Conservation (phyloP, 2,888 invertebrate species). For the Nomada lathburiana region DNA sequence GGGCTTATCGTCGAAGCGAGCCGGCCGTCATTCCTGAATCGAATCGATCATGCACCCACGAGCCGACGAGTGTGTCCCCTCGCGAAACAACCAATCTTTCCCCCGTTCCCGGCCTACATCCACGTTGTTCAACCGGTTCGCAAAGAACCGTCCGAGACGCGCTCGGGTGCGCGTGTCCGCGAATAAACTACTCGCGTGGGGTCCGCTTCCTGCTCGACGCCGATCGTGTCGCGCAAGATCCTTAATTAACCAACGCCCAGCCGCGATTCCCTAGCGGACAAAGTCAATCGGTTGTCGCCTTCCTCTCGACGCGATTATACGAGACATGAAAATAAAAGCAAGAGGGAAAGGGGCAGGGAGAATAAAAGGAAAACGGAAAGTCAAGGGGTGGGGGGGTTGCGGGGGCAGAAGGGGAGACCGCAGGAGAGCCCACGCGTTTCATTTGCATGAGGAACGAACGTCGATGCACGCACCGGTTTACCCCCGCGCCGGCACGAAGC, state of each 20-base stretch:
- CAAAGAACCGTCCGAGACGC: constrained; percentile 10
- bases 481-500: constrained; percentile 53
- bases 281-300: constrained; percentile 54
- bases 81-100: constrained; percentile 3
- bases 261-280: constrained; percentile 59
- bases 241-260: constrained; percentile 71
- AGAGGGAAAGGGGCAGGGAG: not conserved
- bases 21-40: constrained; percentile 24
- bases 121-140: not conserved
- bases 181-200: constrained; percentile 52
- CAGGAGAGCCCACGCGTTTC: constrained; percentile 63
- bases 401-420: not conserved
- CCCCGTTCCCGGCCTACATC: constrained; percentile 3
- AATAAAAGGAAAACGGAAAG: not conserved
- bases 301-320: constrained; percentile 53
- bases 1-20: not conserved
- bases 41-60: constrained; percentile 4
- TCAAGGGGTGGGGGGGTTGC: too few relatives aligned
- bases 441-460: constrained; percentile 65
- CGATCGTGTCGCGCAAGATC: constrained; percentile 57
- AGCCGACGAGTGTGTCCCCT: not conserved
- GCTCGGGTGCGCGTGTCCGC: constrained; percentile 18
- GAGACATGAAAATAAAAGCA: not conserved
- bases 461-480: constrained; percentile 62
- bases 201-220: constrained; percentile 60